Base-by-base conservation (phyloP, 2,888 invertebrate genomes). In the Mycogona germanica region DNA sequence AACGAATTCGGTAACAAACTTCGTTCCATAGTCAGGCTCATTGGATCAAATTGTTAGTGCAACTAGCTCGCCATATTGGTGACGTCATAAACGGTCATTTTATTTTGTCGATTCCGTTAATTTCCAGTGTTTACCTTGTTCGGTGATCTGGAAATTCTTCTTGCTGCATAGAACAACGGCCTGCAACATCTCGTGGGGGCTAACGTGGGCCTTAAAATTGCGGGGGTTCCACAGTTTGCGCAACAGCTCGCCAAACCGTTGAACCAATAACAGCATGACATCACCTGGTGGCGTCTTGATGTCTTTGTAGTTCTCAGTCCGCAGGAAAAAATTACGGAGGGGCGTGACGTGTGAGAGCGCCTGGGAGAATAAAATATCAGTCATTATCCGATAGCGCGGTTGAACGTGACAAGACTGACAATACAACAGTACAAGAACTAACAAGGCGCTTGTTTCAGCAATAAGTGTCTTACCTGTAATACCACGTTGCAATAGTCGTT, bases 401-500 rank as follows among this genome's bases (percentile, higher is more conserved):
- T 29, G 17, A 47, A 47, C n/a, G 25, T 25, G 26, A 38, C 19
- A 38, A 17, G 19, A 17, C 2, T 38, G 35, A 7, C 12, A 55
- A 9, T 29, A 46, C 2, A n/a, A n/a, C n/a, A n/a, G n/a, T n/a
- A n/a, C n/a, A n/a, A n/a, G n/a, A 19, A 29, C 7, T 32, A 41
- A 29, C 5, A 38, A n/a, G 12, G 35, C 35, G 12, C 12, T 35
- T n/a, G 35, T 35, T 40, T 3, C 19, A 26, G 21, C 6, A 47
- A 35, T 29, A 6, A n/a, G 17, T 41, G 5, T 23, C 21, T 38
- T 71, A 88, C 89, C 78, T 92, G 92, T 53, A 99, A 75, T 53
- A 99, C 87, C 46, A 97, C 98, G 74, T 99, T 99, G 69, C 97
- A 97, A 68, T 99, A 99, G 71, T 99, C 98, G 72, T 99, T 99